These are phyloP conservation scores for Pipistrellus nathusii DNA, from an alignment of 2,797 vertebrate species.

Conservation along the genomic window DNA sequence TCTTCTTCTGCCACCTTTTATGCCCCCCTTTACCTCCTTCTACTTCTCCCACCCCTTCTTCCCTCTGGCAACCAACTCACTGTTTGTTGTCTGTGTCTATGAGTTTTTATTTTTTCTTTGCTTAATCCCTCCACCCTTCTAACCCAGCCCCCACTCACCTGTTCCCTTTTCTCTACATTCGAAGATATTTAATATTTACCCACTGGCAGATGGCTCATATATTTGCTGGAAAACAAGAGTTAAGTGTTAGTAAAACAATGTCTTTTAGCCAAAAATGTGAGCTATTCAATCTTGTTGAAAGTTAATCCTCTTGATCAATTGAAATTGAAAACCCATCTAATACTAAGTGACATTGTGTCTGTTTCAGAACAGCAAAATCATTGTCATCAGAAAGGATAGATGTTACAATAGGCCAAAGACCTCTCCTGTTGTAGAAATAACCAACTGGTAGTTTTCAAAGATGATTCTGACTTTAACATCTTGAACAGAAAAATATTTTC, in stretches of 20 bases:
- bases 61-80: neutral
- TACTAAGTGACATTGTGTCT: constrained; percentile 51
- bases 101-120: neutral
- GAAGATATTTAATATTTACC: neutral
- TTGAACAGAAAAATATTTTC: constrained; percentile 51
- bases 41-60: neutral
- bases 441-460: constrained; percentile 52
- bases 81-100: neutral
- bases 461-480: constrained; percentile 12
- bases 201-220: constrained; percentile 11
- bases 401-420: constrained; percentile 55
- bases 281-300: constrained; percentile 40
- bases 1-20: neutral
- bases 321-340: constrained; percentile 69
- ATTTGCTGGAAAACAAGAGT: constrained; percentile 65
- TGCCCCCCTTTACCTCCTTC: neutral
- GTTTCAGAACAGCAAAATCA: constrained; percentile 50
- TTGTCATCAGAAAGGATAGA: constrained; percentile 41
- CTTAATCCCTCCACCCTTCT: neutral
- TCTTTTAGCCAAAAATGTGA: constrained; percentile 22
- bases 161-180: neutral
- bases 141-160: neutral
- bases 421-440: constrained; percentile 55
- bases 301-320: neutral
- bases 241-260: constrained; percentile 8